Conservation (phyloP, 2,888 invertebrate species). For the Volucella zonaria region DNA sequence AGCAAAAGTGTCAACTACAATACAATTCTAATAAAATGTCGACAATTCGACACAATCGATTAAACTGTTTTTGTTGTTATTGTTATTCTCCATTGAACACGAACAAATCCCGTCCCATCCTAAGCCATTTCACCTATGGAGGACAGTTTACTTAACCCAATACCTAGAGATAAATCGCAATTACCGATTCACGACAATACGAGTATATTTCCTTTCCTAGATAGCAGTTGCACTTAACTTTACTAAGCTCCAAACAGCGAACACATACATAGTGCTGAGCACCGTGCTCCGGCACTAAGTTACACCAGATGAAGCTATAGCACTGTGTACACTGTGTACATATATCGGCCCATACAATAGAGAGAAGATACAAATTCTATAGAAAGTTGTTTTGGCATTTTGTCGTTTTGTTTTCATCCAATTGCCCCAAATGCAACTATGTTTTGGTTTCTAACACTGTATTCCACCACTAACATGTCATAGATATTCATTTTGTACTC, state of each 20-base stretch:
- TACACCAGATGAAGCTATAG: not conserved
- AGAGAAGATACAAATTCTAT: slow-evolving; percentile 52
- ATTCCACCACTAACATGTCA: slow-evolving; percentile 9
- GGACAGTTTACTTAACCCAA: slow-evolving; percentile 70
- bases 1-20: slow-evolving; percentile 71
- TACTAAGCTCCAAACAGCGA: too few species aligned
- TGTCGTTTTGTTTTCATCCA: slow-evolving; percentile 51
- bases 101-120: not conserved
- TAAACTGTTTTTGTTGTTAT: slow-evolving; percentile 8
- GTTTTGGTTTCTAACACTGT: slow-evolving; percentile 27
- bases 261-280: not conserved
- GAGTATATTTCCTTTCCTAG: slow-evolving; percentile 33
- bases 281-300: not conserved
- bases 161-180: slow-evolving; percentile 68
- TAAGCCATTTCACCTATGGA: slow-evolving; percentile 34
- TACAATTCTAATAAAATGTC: slow-evolving; percentile 59
- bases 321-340: not conserved
- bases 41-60: slow-evolving; percentile 36
- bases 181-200: slow-evolving; percentile 71
- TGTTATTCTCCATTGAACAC: slow-evolving; percentile 28
- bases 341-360: slow-evolving; percentile 22
- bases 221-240: not conserved
- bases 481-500: slow-evolving; percentile 29
- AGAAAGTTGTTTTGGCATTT: slow-evolving; percentile 60
- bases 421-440: slow-evolving; percentile 70